These are phyloP conservation scores for Dynastes grantii DNA, from an alignment of 2,888 invertebrate genomes.

Conservation along the genomic window DNA sequence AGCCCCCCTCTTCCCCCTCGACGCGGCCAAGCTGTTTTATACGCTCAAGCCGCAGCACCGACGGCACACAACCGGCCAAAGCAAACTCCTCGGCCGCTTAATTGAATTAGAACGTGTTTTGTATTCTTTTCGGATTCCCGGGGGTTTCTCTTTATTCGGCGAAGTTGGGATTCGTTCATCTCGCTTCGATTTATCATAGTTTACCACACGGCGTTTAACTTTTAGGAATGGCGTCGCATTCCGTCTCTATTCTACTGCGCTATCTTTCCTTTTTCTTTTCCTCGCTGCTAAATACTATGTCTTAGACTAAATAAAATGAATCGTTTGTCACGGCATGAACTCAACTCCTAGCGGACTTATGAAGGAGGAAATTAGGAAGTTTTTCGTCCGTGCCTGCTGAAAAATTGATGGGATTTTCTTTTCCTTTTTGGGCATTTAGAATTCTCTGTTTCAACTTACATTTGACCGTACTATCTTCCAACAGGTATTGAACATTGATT, in stretches of 20 bases:
- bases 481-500: too few relatives aligned
- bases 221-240: conserved; percentile 25
- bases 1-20: conserved; percentile 2
- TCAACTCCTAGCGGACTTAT: neutral
- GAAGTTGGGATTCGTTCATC: conserved; percentile 7
- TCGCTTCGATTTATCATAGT: conserved; percentile 44
- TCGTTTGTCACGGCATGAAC: neutral
- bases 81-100: conserved; percentile 51
- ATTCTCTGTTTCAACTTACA: too few relatives aligned
- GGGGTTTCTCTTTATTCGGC: conserved; percentile 30
- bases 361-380: neutral
- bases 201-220: conserved; percentile 35
- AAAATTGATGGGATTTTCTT: neutral
- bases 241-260: neutral
- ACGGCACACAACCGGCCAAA: neutral
- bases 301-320: neutral
- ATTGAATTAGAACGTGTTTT: conserved; percentile 55
- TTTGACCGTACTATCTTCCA: too few relatives aligned
- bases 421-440: too few relatives aligned
- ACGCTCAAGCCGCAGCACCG: conserved; percentile 35
- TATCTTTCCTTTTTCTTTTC: neutral
- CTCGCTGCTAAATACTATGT: neutral
- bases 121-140: conserved; percentile 54
- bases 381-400: neutral
- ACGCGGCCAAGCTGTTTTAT: conserved; percentile 52